phyloP scores from a whole-genome alignment of 2,113 vertebrate genomes.

The Oncorhynchus nerka region DNA sequence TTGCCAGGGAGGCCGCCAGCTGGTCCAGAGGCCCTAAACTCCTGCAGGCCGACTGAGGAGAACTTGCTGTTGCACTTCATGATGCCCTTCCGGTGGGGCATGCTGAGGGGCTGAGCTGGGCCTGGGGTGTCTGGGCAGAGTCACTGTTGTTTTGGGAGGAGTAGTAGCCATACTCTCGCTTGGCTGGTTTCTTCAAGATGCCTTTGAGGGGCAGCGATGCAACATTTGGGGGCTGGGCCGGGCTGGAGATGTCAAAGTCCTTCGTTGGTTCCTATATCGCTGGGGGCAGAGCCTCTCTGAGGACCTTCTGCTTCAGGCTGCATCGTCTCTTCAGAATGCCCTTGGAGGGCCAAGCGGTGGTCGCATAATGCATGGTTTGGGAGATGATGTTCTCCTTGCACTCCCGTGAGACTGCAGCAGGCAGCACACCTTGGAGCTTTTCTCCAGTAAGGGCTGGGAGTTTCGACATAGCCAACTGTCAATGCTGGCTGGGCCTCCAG shows the following conservation, averaged over 20 bases:
- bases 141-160: slow-evolving; percentile 84
- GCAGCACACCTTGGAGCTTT: slow-evolving; percentile 87
- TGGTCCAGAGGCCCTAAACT: slow-evolving; percentile 76
- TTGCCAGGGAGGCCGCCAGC: slow-evolving; percentile 60
- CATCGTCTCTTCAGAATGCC: slow-evolving; percentile 88
- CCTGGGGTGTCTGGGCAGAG: slow-evolving; percentile 49
- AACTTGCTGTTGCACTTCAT: slow-evolving; percentile 88
- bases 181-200: slow-evolving; percentile 86
- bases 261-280: slow-evolving; percentile 39
- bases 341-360: slow-evolving; percentile 76
- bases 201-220: slow-evolving; percentile 81
- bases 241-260: slow-evolving; percentile 24
- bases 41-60: slow-evolving; percentile 68
- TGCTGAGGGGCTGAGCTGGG: slow-evolving; percentile 44
- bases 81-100: slow-evolving; percentile 80
- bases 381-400: slow-evolving; percentile 88
- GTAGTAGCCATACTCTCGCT: slow-evolving; percentile 87
- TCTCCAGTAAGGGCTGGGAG: slow-evolving; percentile 89
- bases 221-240: slow-evolving; percentile 4
- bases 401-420: slow-evolving; percentile 81
- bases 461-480: slow-evolving; percentile 88
- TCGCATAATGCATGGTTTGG: slow-evolving; percentile 71
- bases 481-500: slow-evolving; percentile 70
- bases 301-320: slow-evolving; percentile 67
- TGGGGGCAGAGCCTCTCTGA: background rate